Evolutionary conservation across 2,113 vertebrate species (phyloP).

Genomic region (Stegostoma tigrinum): DNA sequence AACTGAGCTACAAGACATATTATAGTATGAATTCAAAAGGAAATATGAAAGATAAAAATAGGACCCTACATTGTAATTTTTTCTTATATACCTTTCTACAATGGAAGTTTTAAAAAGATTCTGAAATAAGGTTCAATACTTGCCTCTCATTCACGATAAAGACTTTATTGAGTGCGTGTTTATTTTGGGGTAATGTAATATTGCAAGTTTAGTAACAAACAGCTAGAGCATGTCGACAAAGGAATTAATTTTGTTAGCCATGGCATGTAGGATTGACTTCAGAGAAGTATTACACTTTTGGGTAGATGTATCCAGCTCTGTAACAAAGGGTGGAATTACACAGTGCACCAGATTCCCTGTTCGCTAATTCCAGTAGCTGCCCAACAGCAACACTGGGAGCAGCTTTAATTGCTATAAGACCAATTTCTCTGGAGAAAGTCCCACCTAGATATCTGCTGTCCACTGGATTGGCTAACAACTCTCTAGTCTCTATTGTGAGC

Average conservation of each 20-base stretch:
- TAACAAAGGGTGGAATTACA: not conserved
- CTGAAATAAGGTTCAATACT: not conserved
- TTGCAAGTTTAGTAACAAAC: not conserved
- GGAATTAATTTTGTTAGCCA: not conserved
- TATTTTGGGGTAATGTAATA: not conserved
- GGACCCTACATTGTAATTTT: not conserved
- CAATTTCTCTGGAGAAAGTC: not conserved
- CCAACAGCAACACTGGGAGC: not conserved
- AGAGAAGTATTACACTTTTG: not conserved
- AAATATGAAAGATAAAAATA: not conserved
- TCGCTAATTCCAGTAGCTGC: not conserved
- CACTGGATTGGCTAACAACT: too few species aligned
- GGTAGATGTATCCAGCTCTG: not conserved
- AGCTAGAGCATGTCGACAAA: not conserved
- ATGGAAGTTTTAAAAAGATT: not conserved
- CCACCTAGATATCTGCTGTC: not conserved
- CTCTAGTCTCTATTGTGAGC: too few species aligned
- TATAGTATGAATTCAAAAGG: not conserved
- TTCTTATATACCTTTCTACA: not conserved
- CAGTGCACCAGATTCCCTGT: not conserved
- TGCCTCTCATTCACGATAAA: not conserved
- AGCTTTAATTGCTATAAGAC: not conserved
- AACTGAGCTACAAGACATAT: not conserved
- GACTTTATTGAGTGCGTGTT: not conserved
- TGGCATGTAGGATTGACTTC: not conserved